phyloP scores from a whole-genome alignment of 64 coral and sea anemone genomes.

The Actinia equina region DNA sequence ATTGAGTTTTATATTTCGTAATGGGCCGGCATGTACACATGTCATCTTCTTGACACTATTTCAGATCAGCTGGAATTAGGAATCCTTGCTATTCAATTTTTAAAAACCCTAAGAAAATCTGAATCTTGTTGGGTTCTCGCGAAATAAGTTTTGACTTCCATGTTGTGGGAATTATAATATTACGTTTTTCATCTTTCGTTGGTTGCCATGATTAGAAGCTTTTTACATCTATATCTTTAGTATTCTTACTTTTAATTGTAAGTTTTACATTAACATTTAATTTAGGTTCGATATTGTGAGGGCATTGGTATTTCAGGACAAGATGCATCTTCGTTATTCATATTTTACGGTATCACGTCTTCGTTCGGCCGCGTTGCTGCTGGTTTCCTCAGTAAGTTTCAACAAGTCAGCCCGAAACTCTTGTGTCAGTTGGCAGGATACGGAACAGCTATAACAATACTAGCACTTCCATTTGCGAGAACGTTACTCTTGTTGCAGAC shows the following conservation, averaged over 20 bases:
- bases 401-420: background rate
- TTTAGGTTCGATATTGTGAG: slow-evolving; percentile 21
- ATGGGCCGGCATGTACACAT: no score
- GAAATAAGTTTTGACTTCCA: no score
- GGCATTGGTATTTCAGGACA: slow-evolving; percentile 15
- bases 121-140: no score
- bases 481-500: slow-evolving; percentile 15
- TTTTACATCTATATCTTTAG: no score
- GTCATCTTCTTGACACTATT: no score
- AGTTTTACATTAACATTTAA: background rate
- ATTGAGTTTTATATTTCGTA: no score
- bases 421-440: slow-evolving; percentile 8
- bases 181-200: no score
- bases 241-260: background rate
- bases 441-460: slow-evolving; percentile 4
- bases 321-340: slow-evolving; percentile 24
- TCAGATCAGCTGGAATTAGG: no score
- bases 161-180: no score
- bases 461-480: slow-evolving; percentile 19
- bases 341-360: slow-evolving; percentile 25
- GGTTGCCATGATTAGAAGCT: no score
- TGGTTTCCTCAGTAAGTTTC: slow-evolving; percentile 1
- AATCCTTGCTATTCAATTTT: no score
- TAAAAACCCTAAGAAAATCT: no score
- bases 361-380: background rate